phyloP scores from a whole-genome alignment of 2,888 invertebrate species.

The Caradrina kadenii region DNA sequence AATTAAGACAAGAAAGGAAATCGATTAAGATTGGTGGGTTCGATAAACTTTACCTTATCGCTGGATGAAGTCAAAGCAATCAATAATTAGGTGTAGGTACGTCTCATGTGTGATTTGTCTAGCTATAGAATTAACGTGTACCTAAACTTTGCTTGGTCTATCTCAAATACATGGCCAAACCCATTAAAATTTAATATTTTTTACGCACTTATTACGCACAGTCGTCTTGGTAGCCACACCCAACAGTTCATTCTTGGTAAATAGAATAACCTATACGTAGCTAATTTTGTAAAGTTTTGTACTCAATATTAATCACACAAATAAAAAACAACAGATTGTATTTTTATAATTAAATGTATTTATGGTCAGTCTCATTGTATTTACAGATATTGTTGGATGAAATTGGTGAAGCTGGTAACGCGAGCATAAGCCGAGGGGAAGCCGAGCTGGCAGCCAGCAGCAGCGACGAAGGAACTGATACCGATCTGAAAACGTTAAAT shows the following conservation, averaged over 20 bases:
- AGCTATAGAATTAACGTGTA: neutral
- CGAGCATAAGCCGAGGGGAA: slow-evolving; percentile 79
- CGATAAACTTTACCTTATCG: slow-evolving; percentile 27
- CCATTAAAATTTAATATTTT: too few relatives aligned
- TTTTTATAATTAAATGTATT: neutral
- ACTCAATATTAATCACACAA: neutral
- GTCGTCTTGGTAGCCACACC: too few relatives aligned
- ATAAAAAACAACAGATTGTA: neutral
- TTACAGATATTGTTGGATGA: slow-evolving; percentile 71
- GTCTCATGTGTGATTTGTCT: neutral
- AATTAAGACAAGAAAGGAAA: slow-evolving; percentile 43
- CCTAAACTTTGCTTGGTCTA: neutral
- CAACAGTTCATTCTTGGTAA: too few relatives aligned
- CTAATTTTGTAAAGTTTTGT: too few relatives aligned
- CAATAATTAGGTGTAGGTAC: neutral
- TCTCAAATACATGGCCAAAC: too few relatives aligned
- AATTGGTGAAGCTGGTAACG: slow-evolving; percentile 74
- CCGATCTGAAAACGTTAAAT: slow-evolving; percentile 70
- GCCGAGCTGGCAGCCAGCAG: slow-evolving; percentile 72
- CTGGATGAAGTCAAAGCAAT: slow-evolving; percentile 17
- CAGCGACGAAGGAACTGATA: slow-evolving; percentile 78
- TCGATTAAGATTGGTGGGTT: slow-evolving; percentile 37
- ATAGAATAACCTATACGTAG: neutral
- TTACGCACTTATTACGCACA: too few relatives aligned
- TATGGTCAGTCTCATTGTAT: slow-evolving; percentile 10